Base-by-base conservation (phyloP, 2,797 vertebrate species). In the Valencia hispanica region DNA sequence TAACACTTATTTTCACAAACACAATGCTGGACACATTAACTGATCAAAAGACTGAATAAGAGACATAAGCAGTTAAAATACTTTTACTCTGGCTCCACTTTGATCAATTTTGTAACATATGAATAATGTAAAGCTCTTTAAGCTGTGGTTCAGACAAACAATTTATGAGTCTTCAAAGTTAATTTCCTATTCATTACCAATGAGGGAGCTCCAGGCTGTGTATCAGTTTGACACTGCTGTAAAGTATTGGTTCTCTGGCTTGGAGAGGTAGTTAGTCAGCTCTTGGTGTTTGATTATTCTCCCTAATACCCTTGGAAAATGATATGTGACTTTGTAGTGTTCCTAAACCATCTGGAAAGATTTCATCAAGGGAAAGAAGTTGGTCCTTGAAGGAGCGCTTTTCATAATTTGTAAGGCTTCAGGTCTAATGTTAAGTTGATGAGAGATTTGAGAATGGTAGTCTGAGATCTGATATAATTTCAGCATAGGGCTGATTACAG, bases 381-480 rank as follows among this genome's bases (percentile, higher is more conserved):
- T 32, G 9, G 55, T 43, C 76, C 77, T 87, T 83, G 79, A 86
- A 80, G 7, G n/a, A 85, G 73, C 11, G 45, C 77, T 81, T 81
- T 85, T 72, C 65, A 78, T 90, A 85, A 87, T 90, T 85, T 89
- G 78, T 80, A 77, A 78, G 77, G 80, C 79, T 91, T 86, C 74
- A 7, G 84, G 83, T 59, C 57, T 83, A 79, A 91, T 89, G 81
- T 91, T 88, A 75, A 80, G 79, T 81, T 87, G 84, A 89, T 85
- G 88, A 87, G 85, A 80, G 48, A 83, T 75, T 80, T 74, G 45
- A 82, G 79, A 75, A 88, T 48, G 77, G 72, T 76, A 73, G 73
- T 76, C 72, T 73, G 84, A 72, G 79, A 88, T 91, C 73, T 87
- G 86, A 91, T 89, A 61, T 84, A 32, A 87, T 88, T 90, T 86